Evolutionary conservation across 2,113 vertebrate species (phyloP).

Genomic region (Mobula hypostoma): DNA sequence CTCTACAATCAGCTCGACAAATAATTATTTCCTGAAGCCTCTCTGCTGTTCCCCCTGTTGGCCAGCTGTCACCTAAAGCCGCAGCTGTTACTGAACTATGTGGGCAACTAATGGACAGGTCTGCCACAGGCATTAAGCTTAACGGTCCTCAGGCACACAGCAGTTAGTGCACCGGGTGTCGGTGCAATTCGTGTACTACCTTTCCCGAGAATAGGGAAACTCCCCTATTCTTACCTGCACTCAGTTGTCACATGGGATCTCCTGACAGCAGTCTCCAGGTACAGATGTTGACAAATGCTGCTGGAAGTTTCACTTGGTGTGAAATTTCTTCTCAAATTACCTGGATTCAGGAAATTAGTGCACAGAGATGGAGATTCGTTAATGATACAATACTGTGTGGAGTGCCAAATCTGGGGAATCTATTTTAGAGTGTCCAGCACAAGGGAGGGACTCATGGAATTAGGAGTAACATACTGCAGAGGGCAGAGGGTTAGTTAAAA

Average conservation of each 20-base stretch:
- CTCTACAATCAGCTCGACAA: not conserved
- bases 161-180: too few species aligned
- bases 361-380: not conserved
- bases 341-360: not conserved
- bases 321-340: not conserved
- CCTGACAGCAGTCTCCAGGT: not conserved
- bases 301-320: not conserved
- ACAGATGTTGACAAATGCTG: not conserved
- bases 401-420: not conserved
- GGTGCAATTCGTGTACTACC: too few species aligned
- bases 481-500: too few species aligned
- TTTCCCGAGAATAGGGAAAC: not conserved
- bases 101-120: not conserved
- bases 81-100: not conserved
- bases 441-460: too few species aligned
- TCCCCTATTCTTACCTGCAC: not conserved
- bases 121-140: not conserved
- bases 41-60: not conserved
- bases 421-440: too few species aligned
- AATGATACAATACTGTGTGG: not conserved
- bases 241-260: not conserved
- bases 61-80: constrained; percentile 7
- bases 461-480: too few species aligned
- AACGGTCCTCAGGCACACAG: not conserved
- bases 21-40: constrained; percentile 10